Conservation (phyloP, 2,888 invertebrate genomes). For the Drosophila histrio region DNA sequence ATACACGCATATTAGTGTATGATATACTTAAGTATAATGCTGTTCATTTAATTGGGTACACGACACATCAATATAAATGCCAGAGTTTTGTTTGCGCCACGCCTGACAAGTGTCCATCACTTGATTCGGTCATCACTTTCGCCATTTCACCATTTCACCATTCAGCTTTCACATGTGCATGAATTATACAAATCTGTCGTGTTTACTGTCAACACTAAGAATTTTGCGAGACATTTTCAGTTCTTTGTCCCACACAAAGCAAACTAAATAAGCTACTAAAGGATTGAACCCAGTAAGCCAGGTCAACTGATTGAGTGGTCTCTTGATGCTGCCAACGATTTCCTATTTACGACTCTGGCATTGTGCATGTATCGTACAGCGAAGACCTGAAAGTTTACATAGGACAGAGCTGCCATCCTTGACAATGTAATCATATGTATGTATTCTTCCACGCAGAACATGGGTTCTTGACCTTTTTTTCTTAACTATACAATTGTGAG, state of each 20-base stretch:
- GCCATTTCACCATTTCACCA: not conserved
- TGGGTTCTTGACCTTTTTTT: not conserved
- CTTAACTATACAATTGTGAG: too few relatives aligned
- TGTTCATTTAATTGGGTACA: conserved; percentile 55
- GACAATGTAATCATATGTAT: not conserved
- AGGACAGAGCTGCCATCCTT: not conserved
- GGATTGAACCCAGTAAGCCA: conserved; percentile 18
- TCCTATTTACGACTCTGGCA: not conserved
- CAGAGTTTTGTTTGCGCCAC: conserved; percentile 40
- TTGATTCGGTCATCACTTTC: conserved; percentile 28
- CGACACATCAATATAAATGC: conserved; percentile 69
- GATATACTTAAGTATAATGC: conserved; percentile 19
- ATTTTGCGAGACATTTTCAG: not conserved
- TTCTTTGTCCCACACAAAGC: not conserved
- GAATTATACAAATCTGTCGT: conserved; percentile 32
- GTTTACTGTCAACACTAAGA: conserved; percentile 15
- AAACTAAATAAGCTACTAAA: not conserved
- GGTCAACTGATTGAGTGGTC: conserved; percentile 27
- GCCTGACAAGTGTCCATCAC: conserved; percentile 55
- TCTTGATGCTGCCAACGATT: conserved; percentile 9
- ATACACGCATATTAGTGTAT: not conserved
- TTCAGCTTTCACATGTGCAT: not conserved
- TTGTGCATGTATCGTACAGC: not conserved
- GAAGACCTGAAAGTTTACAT: not conserved
- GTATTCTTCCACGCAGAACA: not conserved